A percentile compares a stretch with the other conserved stretches of the same genome.
phyloP scores from a whole-genome alignment of 1,140 invertebrate species.

The Sycophaga agraensis region DNA sequence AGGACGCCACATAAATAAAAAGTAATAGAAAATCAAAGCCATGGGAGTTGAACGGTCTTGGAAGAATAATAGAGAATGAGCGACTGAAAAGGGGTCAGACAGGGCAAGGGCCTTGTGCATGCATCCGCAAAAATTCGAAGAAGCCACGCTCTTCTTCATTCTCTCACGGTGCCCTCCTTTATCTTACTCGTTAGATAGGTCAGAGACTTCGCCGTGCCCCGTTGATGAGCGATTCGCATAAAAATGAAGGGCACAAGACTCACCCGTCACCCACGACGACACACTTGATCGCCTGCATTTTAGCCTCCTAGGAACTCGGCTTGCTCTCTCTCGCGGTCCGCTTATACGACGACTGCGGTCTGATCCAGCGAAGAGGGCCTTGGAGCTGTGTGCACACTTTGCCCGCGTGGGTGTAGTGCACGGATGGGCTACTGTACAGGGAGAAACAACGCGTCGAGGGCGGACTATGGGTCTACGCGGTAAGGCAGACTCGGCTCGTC shows the following conservation, averaged over 20 bases:
- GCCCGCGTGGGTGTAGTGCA: no score
- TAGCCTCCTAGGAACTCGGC: no score
- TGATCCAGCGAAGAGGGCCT: not conserved
- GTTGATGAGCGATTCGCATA: not conserved
- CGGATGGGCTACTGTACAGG: no score
- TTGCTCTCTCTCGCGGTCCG: not conserved
- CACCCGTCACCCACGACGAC: slow-evolving; percentile 93
- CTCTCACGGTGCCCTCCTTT: not conserved
- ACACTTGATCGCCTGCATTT: slow-evolving; percentile 93
- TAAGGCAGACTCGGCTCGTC: not conserved
- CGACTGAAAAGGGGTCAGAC: slow-evolving; percentile 1
- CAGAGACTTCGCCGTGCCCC: not conserved
- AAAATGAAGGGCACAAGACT: slow-evolving; percentile 48
- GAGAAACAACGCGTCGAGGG: no score
- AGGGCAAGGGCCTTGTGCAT: not conserved
- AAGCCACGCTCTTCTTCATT: slow-evolving; percentile 6
- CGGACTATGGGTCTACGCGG: no score
- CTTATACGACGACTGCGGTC: no score
- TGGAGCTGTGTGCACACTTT: not conserved
- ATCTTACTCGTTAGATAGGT: no score
- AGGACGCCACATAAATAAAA: not conserved
- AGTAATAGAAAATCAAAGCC: no score
- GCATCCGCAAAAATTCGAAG: slow-evolving; percentile 3
- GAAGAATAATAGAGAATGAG: not conserved
- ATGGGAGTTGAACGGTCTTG: no score